phyloP scores from a whole-genome alignment of 1,140 invertebrate genomes.

The Zaprionus nigranus region DNA sequence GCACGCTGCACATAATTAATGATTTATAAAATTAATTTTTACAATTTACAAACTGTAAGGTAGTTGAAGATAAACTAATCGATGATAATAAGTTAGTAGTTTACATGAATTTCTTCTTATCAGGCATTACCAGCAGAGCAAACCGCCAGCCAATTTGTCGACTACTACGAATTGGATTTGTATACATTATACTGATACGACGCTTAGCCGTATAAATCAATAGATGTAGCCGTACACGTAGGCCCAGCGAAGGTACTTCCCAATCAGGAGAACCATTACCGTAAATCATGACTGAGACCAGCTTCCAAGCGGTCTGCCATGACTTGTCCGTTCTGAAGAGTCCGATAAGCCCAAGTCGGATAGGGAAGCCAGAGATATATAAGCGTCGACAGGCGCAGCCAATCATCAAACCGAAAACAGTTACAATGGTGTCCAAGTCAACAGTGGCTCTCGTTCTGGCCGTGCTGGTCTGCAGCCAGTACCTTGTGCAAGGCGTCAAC shows the following conservation, averaged over 20 bases:
- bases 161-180: not conserved
- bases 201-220: conserved; percentile 20
- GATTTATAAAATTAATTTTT: too few relatives aligned
- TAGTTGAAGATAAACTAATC: not conserved
- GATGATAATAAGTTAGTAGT: not conserved
- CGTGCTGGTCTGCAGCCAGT: conserved; percentile 56
- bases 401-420: conserved; percentile 10
- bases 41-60: too few relatives aligned
- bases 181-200: conserved; percentile 6
- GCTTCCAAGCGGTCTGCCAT: conserved; percentile 4
- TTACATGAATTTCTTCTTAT: conserved; percentile 3
- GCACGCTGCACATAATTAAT: too few relatives aligned
- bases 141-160: not conserved
- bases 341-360: conserved; percentile 3
- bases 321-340: conserved; percentile 19
- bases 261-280: conserved; percentile 12
- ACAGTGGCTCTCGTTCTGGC: conserved; percentile 42
- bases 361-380: conserved; percentile 19
- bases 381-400: not conserved
- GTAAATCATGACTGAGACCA: conserved; percentile 30
- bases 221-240: not conserved
- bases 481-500: conserved; percentile 44
- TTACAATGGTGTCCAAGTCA: conserved; percentile 56
- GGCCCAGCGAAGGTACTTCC: conserved; percentile 14
- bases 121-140: not conserved